Percentiles rank a stretch among this genome's conserved stretches.
These are phyloP conservation scores for Trissoscelio sp. DNA, from an alignment of 2,888 invertebrate genomes.

Conservation along the genomic window DNA sequence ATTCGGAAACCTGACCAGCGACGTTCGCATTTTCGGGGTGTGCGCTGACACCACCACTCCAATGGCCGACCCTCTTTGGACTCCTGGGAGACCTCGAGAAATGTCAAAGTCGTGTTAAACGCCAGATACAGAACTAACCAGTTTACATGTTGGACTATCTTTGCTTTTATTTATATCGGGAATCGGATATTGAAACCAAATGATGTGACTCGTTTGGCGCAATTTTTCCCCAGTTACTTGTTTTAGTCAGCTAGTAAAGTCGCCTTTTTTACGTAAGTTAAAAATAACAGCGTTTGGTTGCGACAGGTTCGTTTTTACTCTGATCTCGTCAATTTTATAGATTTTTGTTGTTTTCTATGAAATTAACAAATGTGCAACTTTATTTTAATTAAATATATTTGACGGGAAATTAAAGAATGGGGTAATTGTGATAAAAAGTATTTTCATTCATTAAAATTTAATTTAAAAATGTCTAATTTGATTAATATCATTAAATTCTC, in stretches of 20 bases:
- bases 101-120: conserved; percentile 72
- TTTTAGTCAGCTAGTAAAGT: conserved; percentile 11
- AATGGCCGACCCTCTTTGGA: conserved; percentile 79
- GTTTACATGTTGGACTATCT: conserved; percentile 54
- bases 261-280: conserved; percentile 24
- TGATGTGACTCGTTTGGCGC: conserved; percentile 51
- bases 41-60: conserved; percentile 71
- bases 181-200: conserved; percentile 49
- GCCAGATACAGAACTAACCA: conserved; percentile 54
- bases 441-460: too few relatives aligned
- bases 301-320: neutral
- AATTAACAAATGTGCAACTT: too few relatives aligned
- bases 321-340: neutral
- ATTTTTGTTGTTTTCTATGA: too few relatives aligned
- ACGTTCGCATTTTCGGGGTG: conserved; percentile 79
- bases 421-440: too few relatives aligned
- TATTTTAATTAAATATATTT: too few relatives aligned
- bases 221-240: conserved; percentile 35
- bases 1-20: conserved; percentile 80
- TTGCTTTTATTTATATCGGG: conserved; percentile 48
- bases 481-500: too few relatives aligned
- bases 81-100: conserved; percentile 70
- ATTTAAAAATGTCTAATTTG: too few relatives aligned
- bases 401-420: too few relatives aligned
- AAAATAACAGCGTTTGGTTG: conserved; percentile 9